Evolutionary conservation across 2,113 vertebrate species (phyloP).

Genomic region (Thinocorus orbignyianus): DNA sequence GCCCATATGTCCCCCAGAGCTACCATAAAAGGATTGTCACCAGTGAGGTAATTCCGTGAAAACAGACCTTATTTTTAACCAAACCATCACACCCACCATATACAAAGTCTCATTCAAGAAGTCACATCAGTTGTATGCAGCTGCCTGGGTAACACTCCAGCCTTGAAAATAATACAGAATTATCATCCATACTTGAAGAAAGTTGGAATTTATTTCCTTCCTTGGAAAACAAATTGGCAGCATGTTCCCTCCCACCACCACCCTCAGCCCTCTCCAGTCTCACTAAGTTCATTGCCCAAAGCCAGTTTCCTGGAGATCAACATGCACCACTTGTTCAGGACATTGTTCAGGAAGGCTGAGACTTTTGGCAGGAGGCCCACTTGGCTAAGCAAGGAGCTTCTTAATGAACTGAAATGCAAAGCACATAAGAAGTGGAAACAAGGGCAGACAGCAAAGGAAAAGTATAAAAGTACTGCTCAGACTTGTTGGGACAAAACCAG

Average conservation of each 20-base stretch:
- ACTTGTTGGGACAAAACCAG: constrained; percentile 6
- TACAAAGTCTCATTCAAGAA: background rate
- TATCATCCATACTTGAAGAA: background rate
- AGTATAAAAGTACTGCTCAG: constrained; percentile 5
- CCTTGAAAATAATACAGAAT: background rate
- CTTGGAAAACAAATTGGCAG: background rate
- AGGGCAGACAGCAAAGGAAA: constrained; percentile 1
- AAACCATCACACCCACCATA: background rate
- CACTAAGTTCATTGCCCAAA: background rate
- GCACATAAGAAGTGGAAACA: constrained; percentile 18
- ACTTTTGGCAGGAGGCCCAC: constrained; percentile 38
- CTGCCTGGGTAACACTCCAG: background rate
- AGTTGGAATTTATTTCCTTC: background rate
- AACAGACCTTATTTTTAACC: background rate
- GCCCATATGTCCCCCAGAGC: rapidly evolving
- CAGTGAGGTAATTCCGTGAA: background rate
- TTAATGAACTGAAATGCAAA: constrained; percentile 47
- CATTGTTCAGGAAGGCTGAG: constrained; percentile 27
- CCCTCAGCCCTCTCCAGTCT: background rate
- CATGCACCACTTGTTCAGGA: constrained; percentile 5
- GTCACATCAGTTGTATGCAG: background rate
- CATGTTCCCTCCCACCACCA: background rate
- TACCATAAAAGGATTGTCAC: background rate
- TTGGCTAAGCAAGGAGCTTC: constrained; percentile 34
- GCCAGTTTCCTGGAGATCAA: constrained; percentile 12